Base-by-base conservation (phyloP, 1,140 invertebrate species). In the Adoxophyes honmai region DNA sequence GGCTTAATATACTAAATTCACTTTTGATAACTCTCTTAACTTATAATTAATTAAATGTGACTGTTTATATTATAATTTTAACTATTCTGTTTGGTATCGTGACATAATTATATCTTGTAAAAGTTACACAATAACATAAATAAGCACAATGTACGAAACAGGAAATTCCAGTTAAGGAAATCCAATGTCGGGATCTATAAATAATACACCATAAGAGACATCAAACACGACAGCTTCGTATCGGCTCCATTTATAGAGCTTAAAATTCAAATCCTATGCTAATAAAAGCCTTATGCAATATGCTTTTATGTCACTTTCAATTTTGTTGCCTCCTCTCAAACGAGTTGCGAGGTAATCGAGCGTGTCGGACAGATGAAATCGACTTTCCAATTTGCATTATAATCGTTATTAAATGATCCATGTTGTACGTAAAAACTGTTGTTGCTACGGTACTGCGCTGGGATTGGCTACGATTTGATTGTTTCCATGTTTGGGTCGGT, bases 331-430 rank as follows among this genome's bases (percentile, higher is more conserved):
- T 48, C 36, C 42, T 48, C 36, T n/a, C 42, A 13, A 48, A 33
- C 42, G 42, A 33, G 42, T 28, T 28, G 42, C 42, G 18, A 14
- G 21, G 42, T 48, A 33, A 48, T 48, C 42, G 42, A 11, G 16
- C 42, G 5, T 48, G 42, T 21, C 42, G 42, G 42, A 48, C 42
- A 48, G 42, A 48, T 48, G 42, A 48, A 48, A 48, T 48, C 42
- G 42, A 48, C 42, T 48, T 48, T 48, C 42, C 42, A 10, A 48
- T 48, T 48, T 48, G 42, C 42, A 48, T 48, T 48, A 48, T 48
- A 48, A 48, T 48, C 21, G 42, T 48, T 48, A 48, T 48, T 48
- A 48, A 48, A 48, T 48, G 42, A 48, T 48, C 42, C 42, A 48
- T 48, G n/a, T 48, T 44, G 39, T 48, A 11, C 18, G 42, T 48